These are phyloP conservation scores for Amazona vittata DNA, from an alignment of 2,113 vertebrate genomes.

Conservation along the genomic window DNA sequence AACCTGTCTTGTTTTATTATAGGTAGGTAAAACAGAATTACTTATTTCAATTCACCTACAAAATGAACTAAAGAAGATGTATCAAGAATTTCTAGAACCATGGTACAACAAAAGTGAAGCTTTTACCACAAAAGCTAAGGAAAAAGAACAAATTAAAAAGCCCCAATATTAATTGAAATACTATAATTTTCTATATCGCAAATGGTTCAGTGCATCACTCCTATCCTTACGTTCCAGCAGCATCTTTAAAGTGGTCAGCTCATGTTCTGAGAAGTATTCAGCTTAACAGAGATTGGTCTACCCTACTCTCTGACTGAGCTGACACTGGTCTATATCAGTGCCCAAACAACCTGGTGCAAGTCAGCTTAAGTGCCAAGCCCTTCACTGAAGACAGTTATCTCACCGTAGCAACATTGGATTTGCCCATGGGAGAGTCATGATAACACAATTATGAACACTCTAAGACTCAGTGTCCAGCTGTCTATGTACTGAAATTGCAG, in stretches of 20 bases:
- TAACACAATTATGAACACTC: background rate
- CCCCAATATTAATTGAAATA: background rate
- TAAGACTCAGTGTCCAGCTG: background rate
- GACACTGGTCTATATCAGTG: background rate
- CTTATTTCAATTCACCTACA: background rate
- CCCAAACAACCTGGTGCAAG: background rate
- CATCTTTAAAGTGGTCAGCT: background rate
- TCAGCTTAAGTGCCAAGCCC: background rate
- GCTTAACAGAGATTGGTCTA: background rate
- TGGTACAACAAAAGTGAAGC: background rate
- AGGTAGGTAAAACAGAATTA: background rate
- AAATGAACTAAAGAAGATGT: background rate
- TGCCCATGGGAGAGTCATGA: background rate
- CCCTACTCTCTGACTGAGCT: background rate
- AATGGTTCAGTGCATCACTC: background rate
- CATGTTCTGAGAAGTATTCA: background rate
- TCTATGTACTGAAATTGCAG: background rate
- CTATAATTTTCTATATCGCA: background rate
- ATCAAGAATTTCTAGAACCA: background rate
- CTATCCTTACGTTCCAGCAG: background rate
- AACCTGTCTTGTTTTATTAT: background rate
- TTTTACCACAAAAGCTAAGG: background rate
- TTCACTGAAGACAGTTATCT: background rate
- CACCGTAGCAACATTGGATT: background rate
- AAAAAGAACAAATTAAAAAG: background rate